Percentiles rank a stretch among this genome's conserved stretches.
phyloP scores from a whole-genome alignment of 2,888 invertebrate species.

The Melitaea athalia region DNA sequence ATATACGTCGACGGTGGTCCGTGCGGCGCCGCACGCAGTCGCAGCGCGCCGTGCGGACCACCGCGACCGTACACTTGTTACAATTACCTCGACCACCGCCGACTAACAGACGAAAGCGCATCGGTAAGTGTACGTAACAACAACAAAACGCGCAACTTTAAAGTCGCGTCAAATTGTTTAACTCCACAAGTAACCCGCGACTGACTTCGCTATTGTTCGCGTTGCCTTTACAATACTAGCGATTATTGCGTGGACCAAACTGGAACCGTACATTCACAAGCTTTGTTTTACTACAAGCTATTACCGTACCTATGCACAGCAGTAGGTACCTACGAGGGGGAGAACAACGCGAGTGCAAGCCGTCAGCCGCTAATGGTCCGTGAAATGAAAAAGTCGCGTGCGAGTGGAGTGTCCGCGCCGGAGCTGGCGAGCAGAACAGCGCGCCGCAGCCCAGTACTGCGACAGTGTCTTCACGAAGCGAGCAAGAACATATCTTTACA shows the following conservation, averaged over 20 bases:
- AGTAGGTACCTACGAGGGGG: not conserved
- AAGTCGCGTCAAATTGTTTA: not conserved
- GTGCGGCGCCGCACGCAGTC: not conserved
- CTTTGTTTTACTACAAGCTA: not conserved
- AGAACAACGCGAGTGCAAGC: not conserved
- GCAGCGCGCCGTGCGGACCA: not conserved
- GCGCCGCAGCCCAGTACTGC: not conserved
- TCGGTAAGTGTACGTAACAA: not conserved
- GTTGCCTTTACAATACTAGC: not conserved
- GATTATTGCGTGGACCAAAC: not conserved
- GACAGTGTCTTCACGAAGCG: no score
- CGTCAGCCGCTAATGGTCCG: constrained; percentile 13
- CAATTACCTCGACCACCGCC: not conserved
- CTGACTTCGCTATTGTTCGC: constrained; percentile 7
- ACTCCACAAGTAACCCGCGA: not conserved
- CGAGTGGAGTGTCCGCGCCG: not conserved
- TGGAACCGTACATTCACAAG: not conserved
- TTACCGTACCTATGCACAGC: not conserved
- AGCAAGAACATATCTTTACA: not conserved
- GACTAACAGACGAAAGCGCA: not conserved
- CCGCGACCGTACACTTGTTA: not conserved
- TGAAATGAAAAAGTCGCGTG: constrained; percentile 2
- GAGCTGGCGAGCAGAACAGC: not conserved
- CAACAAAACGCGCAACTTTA: not conserved
- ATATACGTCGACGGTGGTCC: not conserved